Evolutionary conservation across 2,888 invertebrate genomes (phyloP).

Genomic region (Napeogenes sylphis): DNA sequence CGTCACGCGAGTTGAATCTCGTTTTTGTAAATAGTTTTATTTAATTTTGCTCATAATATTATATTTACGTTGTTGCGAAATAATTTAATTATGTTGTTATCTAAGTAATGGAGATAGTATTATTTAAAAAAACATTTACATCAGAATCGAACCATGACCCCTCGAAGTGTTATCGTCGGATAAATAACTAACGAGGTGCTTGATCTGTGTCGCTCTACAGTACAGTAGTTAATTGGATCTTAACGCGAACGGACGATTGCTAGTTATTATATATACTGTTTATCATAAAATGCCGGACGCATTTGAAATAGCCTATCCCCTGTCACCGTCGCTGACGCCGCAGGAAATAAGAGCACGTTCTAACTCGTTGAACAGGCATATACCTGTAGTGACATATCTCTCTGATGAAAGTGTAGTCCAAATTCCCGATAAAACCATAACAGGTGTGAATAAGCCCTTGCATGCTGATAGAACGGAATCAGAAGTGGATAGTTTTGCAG

Average conservation of each 20-base stretch:
- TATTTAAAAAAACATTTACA: constrained; percentile 47
- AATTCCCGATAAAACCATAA: constrained; percentile 68
- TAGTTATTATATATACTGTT: constrained; percentile 2
- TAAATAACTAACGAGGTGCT: constrained; percentile 50
- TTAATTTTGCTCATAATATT: constrained; percentile 8
- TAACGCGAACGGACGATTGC: constrained; percentile 10
- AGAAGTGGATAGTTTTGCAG: constrained; percentile 77
- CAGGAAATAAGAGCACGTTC: constrained; percentile 78
- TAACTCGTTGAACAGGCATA: constrained; percentile 70
- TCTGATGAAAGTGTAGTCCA: constrained; percentile 65
- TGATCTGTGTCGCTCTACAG: constrained; percentile 40
- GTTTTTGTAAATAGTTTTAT: no score
- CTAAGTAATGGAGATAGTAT: constrained; percentile 12
- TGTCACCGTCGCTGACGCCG: constrained; percentile 67
- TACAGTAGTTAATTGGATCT: constrained; percentile 15
- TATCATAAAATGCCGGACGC: constrained; percentile 74
- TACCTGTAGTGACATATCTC: constrained; percentile 59
- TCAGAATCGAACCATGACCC: constrained; percentile 47
- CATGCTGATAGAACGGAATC: constrained; percentile 61
- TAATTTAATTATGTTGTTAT: constrained; percentile 9
- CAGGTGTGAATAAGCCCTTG: constrained; percentile 61
- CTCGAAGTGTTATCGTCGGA: constrained; percentile 63
- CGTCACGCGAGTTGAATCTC: no score
- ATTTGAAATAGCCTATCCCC: constrained; percentile 77
- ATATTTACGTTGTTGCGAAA: not conserved